Base-by-base conservation (phyloP, 1,140 invertebrate species). In the Bombus vancouverensis region DNA sequence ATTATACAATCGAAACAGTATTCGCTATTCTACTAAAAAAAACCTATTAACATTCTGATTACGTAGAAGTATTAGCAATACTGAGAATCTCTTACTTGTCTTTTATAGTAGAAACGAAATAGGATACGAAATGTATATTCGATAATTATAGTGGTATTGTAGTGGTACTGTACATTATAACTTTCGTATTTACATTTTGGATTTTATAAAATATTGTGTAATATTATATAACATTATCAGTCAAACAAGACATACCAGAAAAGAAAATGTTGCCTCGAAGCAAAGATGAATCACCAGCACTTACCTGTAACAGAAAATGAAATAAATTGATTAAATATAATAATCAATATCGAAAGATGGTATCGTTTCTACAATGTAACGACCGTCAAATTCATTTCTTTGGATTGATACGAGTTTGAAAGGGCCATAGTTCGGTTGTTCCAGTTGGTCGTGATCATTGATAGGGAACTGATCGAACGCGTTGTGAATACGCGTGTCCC, bases 251-350 rank as follows among this genome's bases (percentile, higher is more conserved):
- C 88, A 87, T 86, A 89, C 88, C 87, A n/a, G 37, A 1, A 0
- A 13, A 4, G 44, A 25, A 18, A 22, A 42, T 1, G 4, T 5
- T 8, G 13, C 12, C 37, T 66, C 3, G 5, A 34, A 34, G 15
- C n/a, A 65, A 65, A 32, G n/a, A 18, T 34, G 32, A 34, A 10
- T 32, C 28, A 25, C 13, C 9, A 15, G 37, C 79, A 86, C 88
- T 89, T 87, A 89, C 88, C 88, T 89, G 81, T 59, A 89, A 89
- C 85, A 89, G 15, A 87, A 28, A 1, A 77, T 2, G 1, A 34
- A 72, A 39, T 4, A 25, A 22, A 25, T 77, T 83, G 72, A 79
- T 77, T 78, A 42, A 3, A 39, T 6, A 34, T 6, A 34, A 79
- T 13, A 47, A 34, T 79, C 22, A 10, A 42, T 6, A 65, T n/a